phyloP scores from a whole-genome alignment of 2,888 invertebrate genomes.

The Drosophila nigricruria region DNA sequence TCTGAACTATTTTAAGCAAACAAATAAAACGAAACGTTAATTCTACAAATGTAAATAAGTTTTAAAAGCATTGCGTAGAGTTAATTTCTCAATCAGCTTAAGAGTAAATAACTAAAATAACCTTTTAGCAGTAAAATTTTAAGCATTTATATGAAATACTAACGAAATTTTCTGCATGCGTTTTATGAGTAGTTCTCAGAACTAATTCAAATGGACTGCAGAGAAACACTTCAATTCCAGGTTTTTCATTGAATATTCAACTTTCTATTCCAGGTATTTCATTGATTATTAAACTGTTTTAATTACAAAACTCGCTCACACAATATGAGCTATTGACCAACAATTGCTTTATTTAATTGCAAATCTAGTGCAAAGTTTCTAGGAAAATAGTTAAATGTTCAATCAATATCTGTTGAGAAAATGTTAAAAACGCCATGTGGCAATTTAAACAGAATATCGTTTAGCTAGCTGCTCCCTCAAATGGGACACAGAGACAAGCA shows the following conservation, averaged over 20 bases:
- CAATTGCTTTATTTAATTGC: not conserved
- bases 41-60: too few relatives aligned
- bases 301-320: not conserved
- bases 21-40: too few relatives aligned
- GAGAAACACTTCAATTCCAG: not conserved
- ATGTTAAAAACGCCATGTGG: conserved; percentile 1
- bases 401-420: conserved; percentile 2
- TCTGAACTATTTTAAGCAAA: too few relatives aligned
- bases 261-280: too few relatives aligned
- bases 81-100: not conserved
- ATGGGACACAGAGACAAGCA: conserved; percentile 5
- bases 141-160: not conserved
- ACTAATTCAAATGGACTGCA: not conserved
- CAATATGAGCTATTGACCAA: too few relatives aligned
- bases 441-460: conserved; percentile 28
- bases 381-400: not conserved
- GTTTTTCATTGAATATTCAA: not conserved
- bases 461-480: conserved; percentile 18
- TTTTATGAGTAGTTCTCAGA: not conserved
- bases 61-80: not conserved
- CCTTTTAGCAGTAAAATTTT: not conserved
- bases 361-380: not conserved
- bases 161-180: not conserved
- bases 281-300: not conserved
- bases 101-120: not conserved